Base-by-base conservation (phyloP, 2,113 vertebrate species). In the Cyprinodon tularosa region DNA sequence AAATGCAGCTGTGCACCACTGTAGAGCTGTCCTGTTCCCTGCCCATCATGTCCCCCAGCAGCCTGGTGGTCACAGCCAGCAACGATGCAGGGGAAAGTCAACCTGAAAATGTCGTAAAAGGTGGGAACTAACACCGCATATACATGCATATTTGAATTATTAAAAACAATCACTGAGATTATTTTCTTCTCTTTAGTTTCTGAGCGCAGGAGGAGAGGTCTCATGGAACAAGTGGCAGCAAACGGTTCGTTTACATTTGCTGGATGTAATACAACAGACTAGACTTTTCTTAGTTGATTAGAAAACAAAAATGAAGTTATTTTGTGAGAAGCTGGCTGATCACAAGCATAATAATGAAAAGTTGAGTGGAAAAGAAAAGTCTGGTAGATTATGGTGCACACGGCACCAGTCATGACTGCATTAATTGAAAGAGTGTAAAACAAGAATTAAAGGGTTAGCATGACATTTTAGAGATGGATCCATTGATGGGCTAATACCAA, bases 21-120 rank as follows among this genome's bases (percentile, higher is more conserved):
- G 0, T 77, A 0, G 44, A 12, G 20, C 86, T 93, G 38, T 85
- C 84, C 71, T 95, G 95, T 77, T 71, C 81, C 12, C 59, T 93
- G 72, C 3, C 50, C 44, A 83, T 74, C 63, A 69, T 86, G 12
- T 3, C 62, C 0, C 77, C 76, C 17, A 57, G 36, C 2, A 7
- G 79, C 39, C 73, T 94, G 66, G 57, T 85, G 70, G 72, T 95
- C 80, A 93, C 86, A 11, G 93, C 93, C 72, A 83, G 83, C 36
- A 95, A 95, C 42, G 2, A 69, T 1, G 88, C 84, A 0, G 94
- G 94, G 67, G 90, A 95, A 57, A 95, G 94, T 71, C 68, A 87
- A 40, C 74, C 82, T 17, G 36, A 13, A 3, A 22, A 0, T 1
- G 36, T 84, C 15, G 61, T 62, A 0, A 22, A 4, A 29, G 89